Evolutionary conservation across 1,140 invertebrate genomes (phyloP).

Genomic region (Teleopsis dalmanni): DNA sequence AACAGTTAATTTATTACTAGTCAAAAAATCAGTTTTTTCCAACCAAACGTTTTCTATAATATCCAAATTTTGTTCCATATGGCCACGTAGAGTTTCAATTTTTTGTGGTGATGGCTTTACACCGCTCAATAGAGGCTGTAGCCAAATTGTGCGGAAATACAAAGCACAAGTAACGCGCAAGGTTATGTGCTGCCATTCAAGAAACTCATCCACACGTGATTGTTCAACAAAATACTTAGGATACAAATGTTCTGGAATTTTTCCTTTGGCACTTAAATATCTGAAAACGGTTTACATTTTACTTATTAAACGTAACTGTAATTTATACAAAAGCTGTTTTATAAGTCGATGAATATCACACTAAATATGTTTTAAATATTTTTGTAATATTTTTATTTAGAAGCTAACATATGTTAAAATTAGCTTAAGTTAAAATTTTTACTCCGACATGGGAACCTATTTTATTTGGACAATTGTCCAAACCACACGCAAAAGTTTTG

Average conservation of each 20-base stretch:
- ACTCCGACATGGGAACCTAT: too few relatives aligned
- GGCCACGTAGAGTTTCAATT: constrained; percentile 44
- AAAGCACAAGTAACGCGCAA: constrained; percentile 58
- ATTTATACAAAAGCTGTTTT: too few relatives aligned
- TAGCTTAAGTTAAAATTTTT: too few relatives aligned
- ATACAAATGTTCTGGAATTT: constrained; percentile 61
- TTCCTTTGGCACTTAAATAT: constrained; percentile 35
- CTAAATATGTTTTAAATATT: too few relatives aligned
- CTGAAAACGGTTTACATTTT: too few relatives aligned
- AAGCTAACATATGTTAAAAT: too few relatives aligned
- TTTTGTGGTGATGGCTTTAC: constrained; percentile 43
- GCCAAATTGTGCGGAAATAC: constrained; percentile 58
- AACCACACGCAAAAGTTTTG: too few relatives aligned
- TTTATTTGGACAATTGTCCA: too few relatives aligned
- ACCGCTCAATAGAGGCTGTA: constrained; percentile 49
- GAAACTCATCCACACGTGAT: constrained; percentile 73
- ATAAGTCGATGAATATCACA: too few relatives aligned
- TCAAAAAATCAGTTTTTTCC: constrained; percentile 54
- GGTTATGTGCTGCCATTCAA: constrained; percentile 81
- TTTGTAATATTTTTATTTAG: too few relatives aligned
- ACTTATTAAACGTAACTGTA: too few relatives aligned
- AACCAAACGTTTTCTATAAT: constrained; percentile 59
- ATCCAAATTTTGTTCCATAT: constrained; percentile 52
- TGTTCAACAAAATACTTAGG: constrained; percentile 59
- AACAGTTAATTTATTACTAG: constrained; percentile 58